Evolutionary conservation across 2,113 vertebrate genomes (phyloP).

Genomic region (Rhinopomastus cyanomelas): DNA sequence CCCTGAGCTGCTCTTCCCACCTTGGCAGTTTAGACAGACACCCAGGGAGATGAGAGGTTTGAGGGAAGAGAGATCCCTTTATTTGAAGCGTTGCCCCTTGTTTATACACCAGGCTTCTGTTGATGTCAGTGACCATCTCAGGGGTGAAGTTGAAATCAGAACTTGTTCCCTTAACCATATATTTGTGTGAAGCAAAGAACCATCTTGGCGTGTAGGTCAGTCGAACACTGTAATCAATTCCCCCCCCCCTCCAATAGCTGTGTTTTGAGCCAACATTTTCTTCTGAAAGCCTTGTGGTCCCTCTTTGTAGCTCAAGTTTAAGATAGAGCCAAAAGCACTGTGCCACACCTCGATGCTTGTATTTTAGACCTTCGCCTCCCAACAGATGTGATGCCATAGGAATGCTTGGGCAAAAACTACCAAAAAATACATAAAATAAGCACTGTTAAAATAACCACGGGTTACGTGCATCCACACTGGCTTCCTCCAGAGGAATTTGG

Average conservation of each 20-base stretch:
- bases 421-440: not conserved
- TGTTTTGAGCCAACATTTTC: not conserved
- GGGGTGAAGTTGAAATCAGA: not conserved
- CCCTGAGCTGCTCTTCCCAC: not conserved
- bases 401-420: not conserved
- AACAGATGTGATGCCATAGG: not conserved
- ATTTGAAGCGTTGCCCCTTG: not conserved
- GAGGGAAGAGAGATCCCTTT: not conserved
- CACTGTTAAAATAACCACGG: not conserved
- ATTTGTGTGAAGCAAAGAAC: not conserved
- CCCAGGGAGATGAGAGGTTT: slow-evolving; percentile 1
- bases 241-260: not conserved
- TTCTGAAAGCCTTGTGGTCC: not conserved
- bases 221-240: fast-evolving
- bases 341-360: not conserved
- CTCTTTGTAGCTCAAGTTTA: not conserved
- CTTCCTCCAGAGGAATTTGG: not conserved
- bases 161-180: not conserved
- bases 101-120: not conserved
- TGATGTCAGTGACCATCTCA: not conserved
- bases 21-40: not conserved
- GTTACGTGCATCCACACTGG: not conserved
- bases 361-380: not conserved
- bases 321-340: not conserved
- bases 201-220: not conserved